Base-by-base conservation (phyloP, 2,888 invertebrate genomes). In the Phragmatobia fuliginosa region DNA sequence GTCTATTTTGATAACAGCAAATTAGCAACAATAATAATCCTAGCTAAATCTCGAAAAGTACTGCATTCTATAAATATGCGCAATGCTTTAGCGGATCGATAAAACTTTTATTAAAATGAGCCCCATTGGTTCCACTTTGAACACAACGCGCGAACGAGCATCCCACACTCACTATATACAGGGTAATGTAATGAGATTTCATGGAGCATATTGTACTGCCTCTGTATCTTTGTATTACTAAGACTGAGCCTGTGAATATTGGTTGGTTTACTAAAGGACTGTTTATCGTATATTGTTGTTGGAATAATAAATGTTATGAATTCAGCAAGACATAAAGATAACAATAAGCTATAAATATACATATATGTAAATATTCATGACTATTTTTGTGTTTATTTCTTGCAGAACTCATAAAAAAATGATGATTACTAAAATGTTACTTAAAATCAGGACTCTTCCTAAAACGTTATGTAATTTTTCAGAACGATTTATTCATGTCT, bases 101-200 rank as follows among this genome's bases (percentile, higher is more conserved):
- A 68, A 59, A 64, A 68, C 45, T 68, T 68, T 64, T 68, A 59
- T 68, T 68, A 68, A 68, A 68, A 68, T 59, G 28, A 25, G 36
- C 33, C 31, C 67, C 58, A 68, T 68, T 45, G 62, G 32, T 68
- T 63, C 33, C 59, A 59, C 45, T 63, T 68, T 63, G 49, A 32
- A 56, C 62, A 33, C 32, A 62, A 62, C 11, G 58, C 10, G 28
- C 25, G 41, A 68, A 59, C 62, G 45, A 45, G 62, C 18, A 45
- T 63, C 58, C 63, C 58, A 58, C 33, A 58, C 58, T 33, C 25
- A 33, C 33, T 45, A 25, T 63, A 33, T 62, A 62, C 58, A n/a
- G 25, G 41, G 62, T 67, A 36, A 62, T 36, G n/a, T 67, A 67
- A 67, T 36, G 36, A 67, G 32, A 52, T 21, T 52, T 28, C 45